Conservation (phyloP, 2,797 vertebrate genomes). For the Pantherophis alleghaniensis region DNA sequence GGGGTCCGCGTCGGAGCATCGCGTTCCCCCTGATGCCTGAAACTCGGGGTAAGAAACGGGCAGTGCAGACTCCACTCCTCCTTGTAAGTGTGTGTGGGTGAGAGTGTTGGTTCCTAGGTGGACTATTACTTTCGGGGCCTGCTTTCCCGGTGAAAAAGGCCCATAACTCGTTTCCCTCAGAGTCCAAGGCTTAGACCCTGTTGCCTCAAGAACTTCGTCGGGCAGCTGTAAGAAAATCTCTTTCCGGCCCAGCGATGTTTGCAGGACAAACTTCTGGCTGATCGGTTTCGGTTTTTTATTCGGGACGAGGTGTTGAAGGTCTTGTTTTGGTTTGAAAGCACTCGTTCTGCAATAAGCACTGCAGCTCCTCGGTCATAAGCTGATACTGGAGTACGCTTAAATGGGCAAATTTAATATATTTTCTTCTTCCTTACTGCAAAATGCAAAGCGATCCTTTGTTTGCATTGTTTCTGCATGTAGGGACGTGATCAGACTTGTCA, state of each 20-base stretch:
- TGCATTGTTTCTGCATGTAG: background rate
- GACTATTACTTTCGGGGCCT: slow-evolving; percentile 42
- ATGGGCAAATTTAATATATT: background rate
- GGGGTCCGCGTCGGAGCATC: background rate
- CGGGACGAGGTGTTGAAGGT: background rate
- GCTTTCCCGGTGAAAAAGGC: slow-evolving; percentile 7
- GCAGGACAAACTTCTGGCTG: slow-evolving; percentile 46
- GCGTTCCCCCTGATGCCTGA: background rate
- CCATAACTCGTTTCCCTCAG: background rate
- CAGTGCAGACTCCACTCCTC: background rate
- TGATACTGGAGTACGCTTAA: background rate
- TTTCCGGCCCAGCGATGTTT: slow-evolving; percentile 18
- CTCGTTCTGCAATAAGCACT: background rate
- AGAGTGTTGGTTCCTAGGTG: background rate
- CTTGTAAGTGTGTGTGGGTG: background rate
- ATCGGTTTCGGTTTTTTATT: background rate
- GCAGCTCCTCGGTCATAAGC: background rate
- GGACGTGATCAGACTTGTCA: background rate
- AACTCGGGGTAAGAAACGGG: slow-evolving; percentile 11
- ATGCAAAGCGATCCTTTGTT: slow-evolving; percentile 18
- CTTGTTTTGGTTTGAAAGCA: slow-evolving; percentile 10
- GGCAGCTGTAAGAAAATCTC: slow-evolving; percentile 23
- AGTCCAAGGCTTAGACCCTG: background rate
- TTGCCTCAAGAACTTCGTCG: background rate
- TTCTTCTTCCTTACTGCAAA: background rate